Evolutionary conservation across 2,888 invertebrate species (phyloP).

Genomic region (Athripsodes cinereus): DNA sequence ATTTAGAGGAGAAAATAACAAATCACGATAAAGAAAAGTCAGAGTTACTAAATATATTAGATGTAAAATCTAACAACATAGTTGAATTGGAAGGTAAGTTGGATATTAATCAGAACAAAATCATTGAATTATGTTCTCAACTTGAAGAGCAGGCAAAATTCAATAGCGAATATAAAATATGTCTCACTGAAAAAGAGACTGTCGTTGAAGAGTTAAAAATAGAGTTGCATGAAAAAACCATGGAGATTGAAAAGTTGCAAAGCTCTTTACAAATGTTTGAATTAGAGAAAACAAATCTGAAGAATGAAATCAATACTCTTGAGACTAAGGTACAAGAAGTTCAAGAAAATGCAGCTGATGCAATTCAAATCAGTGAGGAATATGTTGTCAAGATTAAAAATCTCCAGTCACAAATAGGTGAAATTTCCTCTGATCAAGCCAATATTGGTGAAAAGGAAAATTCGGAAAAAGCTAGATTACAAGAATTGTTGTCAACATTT

Average conservation of each 20-base stretch:
- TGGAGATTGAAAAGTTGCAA: background rate
- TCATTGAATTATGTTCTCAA: background rate
- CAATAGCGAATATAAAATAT: background rate
- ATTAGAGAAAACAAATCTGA: background rate
- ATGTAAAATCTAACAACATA: no score
- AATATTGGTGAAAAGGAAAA: no score
- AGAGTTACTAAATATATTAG: no score
- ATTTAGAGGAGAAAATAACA: background rate
- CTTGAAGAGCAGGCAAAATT: background rate
- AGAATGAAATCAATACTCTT: background rate
- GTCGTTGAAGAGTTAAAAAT: background rate
- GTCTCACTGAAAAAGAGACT: background rate
- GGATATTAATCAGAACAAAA: background rate
- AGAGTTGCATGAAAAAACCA: background rate
- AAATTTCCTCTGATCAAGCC: no score
- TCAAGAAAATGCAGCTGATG: background rate
- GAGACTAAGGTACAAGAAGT: background rate
- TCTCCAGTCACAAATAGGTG: no score
- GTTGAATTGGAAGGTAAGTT: background rate
- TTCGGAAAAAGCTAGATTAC: no score
- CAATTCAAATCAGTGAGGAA: no score
- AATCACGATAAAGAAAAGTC: background rate
- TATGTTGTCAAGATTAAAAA: no score
- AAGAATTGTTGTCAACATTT: no score
- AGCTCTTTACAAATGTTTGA: background rate